phyloP scores from a whole-genome alignment of 2,113 vertebrate genomes.

The Loxodonta africana region DNA sequence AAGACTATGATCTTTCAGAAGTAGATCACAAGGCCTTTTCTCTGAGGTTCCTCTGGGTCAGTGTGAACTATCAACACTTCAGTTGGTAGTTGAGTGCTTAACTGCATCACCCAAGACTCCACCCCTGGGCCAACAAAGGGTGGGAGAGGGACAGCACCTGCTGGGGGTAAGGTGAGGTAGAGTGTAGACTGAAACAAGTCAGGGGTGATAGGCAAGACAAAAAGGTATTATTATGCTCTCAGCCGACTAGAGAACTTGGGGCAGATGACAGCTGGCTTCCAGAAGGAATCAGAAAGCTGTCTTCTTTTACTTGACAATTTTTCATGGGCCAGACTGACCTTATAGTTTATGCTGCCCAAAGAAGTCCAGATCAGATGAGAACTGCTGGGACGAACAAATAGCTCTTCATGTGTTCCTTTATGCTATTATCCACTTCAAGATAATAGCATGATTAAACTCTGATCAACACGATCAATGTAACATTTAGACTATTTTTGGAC shows the following conservation, averaged over 20 bases:
- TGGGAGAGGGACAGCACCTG: background rate
- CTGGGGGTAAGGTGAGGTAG: background rate
- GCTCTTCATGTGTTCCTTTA: background rate
- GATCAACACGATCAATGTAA: conserved; percentile 41
- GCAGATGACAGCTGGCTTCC: background rate
- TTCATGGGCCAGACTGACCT: conserved; percentile 21
- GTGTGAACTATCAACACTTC: background rate
- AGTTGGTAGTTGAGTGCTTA: background rate
- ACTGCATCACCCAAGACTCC: background rate
- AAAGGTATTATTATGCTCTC: background rate
- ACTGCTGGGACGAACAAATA: conserved; percentile 2
- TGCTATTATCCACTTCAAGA: conserved; percentile 27
- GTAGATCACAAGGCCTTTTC: background rate
- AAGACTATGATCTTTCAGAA: background rate
- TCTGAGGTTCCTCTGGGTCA: background rate
- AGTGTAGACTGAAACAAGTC: background rate
- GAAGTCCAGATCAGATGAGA: background rate
- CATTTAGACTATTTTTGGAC: conserved; percentile 11
- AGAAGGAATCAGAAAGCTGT: background rate
- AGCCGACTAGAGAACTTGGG: background rate
- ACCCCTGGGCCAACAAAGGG: background rate
- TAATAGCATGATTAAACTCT: conserved; percentile 32
- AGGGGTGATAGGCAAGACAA: background rate
- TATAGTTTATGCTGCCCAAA: background rate
- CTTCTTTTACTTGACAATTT: background rate